These are phyloP conservation scores for Bos indicus DNA, from an alignment of 2,113 vertebrate genomes.

Conservation along the genomic window DNA sequence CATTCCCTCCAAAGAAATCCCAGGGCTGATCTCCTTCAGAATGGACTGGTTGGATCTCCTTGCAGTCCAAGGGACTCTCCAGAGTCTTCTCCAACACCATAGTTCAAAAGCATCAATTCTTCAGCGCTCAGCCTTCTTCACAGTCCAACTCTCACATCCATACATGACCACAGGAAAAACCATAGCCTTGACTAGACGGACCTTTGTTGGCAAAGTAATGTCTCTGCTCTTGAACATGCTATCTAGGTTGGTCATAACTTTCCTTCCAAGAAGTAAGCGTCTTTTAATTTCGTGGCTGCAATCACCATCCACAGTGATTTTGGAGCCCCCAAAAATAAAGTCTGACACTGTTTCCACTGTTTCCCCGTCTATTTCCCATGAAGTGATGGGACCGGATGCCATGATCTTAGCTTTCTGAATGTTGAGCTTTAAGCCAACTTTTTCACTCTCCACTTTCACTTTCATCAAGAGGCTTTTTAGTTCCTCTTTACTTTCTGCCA, in stretches of 20 bases:
- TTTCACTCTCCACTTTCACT: background rate
- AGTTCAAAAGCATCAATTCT: background rate
- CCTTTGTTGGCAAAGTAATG: background rate
- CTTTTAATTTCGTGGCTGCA: background rate
- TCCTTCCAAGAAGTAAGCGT: background rate
- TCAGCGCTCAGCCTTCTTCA: accelerated
- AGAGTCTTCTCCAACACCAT: background rate
- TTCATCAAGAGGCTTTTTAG: background rate
- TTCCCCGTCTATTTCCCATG: background rate
- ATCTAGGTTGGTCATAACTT: background rate
- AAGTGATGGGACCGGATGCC: background rate
- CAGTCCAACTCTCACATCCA: background rate
- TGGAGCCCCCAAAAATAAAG: background rate
- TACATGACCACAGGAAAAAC: background rate
- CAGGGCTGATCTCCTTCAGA: background rate
- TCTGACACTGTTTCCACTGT: background rate
- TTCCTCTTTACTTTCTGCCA: background rate
- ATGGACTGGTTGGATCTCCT: background rate
- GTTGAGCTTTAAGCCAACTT: background rate
- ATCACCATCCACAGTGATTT: background rate
- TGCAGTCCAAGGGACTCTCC: background rate
- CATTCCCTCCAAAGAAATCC: background rate
- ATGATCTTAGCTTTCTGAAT: background rate
- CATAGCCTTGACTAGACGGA: background rate
- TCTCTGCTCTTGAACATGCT: background rate